A percentile compares a stretch with the other conserved stretches of the same genome.
These are phyloP conservation scores for Erethizon dorsatum DNA, from an alignment of 2,797 vertebrate genomes.

Conservation along the genomic window DNA sequence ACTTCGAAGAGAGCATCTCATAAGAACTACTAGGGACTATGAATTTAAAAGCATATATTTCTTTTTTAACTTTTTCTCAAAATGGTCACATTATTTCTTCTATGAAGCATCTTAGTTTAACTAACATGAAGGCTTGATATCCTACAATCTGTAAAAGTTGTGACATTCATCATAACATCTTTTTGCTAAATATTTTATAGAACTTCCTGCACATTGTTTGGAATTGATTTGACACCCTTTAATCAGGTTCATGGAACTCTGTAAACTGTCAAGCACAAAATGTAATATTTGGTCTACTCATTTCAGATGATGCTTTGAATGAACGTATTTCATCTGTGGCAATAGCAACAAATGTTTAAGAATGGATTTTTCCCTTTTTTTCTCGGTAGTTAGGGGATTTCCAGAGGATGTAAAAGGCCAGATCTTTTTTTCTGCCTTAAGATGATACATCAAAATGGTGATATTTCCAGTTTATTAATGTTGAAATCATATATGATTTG, in stretches of 20 bases:
- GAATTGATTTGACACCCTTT: constrained; percentile 53
- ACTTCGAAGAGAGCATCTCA: neutral
- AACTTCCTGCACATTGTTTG: constrained; percentile 11
- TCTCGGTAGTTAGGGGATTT: neutral
- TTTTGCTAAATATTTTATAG: constrained; percentile 40
- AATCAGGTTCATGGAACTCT: constrained; percentile 47
- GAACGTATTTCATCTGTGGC: constrained; percentile 35
- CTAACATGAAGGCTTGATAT: neutral
- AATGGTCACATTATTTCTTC: neutral
- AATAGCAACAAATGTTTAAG: neutral
- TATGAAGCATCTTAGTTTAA: constrained; percentile 39
- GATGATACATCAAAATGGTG: neutral
- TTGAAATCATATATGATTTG: neutral
- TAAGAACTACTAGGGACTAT: neutral
- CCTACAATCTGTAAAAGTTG: neutral
- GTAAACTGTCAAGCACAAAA: constrained; percentile 59
- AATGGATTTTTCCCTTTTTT: neutral
- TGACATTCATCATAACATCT: neutral
- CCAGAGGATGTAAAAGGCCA: neutral
- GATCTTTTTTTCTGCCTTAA: constrained; percentile 49
- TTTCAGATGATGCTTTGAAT: constrained; percentile 45
- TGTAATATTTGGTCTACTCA: constrained; percentile 27
- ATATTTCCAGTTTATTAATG: constrained; percentile 49
- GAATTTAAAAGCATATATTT: constrained; percentile 2
- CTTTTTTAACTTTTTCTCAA: constrained; percentile 15